Evolutionary conservation across 2,888 invertebrate genomes (phyloP), one percentile per base, ranked within the genome.

Genomic region (Archips xylosteana): DNA sequence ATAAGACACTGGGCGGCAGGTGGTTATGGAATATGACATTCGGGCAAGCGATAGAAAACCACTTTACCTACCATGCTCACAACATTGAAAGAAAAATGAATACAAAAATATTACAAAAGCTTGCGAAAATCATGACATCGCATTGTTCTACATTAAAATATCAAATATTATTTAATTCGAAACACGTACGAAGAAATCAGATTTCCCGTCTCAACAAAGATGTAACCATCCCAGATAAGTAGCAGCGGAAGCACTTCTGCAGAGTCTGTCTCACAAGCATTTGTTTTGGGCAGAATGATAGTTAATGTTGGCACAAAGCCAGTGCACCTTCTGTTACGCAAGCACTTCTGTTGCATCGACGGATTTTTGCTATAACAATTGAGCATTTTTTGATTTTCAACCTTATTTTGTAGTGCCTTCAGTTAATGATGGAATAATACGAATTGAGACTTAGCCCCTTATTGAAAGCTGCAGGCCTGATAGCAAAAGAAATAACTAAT

Each of bases 271-370:
- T 65, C 54, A 39, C 39, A 12, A 54, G 57, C 68, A 71, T 64
- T 74, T 65, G 66, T 71, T 60, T 66, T 59, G 60, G 65, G 69
- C 68, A 63, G 62, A 68, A 72, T 69, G 69, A 74, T 64, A 64
- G 69, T 69, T 69, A 61, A 57, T 75, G 75, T 80, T 87, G 87
- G 87, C 85, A 42, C 34, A 2, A 2, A 54, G 85, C 87, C 86
- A 87, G 80, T 79, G 77, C 79, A 83, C 83, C 84, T 84, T 79
- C 79, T 75, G 77, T 83, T 82, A 78, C 77, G 80, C 78, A 83
- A 82, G 80, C 79, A 76, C 76, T 76, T 75, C 49, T 65, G 70
- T 70, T 74, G 74, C 75, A 71, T 74, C 36, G 49, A 3, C 47
- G 32, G 47, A 64, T 64, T 23, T 36, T 51, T n/a, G 51, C 65